Conservation (phyloP, 2,797 vertebrate species). For the Zonotrichia albicollis region DNA sequence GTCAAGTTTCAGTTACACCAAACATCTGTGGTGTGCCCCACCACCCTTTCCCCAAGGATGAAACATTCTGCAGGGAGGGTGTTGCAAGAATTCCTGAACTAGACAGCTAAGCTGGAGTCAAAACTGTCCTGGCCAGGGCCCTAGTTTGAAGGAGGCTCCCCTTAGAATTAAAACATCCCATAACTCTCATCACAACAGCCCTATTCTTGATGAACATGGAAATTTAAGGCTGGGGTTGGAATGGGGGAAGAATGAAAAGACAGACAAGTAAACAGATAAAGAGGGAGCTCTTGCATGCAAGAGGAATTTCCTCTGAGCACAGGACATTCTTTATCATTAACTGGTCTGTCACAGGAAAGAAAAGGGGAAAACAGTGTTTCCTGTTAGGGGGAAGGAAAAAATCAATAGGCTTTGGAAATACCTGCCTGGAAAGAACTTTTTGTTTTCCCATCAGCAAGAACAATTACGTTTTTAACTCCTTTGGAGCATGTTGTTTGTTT, state of each 20-base stretch:
- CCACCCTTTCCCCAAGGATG: slow-evolving; percentile 80
- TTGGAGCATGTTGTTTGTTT: slow-evolving; percentile 4
- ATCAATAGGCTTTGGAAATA: slow-evolving; percentile 58
- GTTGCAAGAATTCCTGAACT: slow-evolving; percentile 75
- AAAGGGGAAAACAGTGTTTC: slow-evolving; percentile 72
- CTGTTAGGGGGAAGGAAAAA: slow-evolving; percentile 59
- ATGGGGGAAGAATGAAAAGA: background rate
- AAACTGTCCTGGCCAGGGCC: slow-evolving; percentile 56
- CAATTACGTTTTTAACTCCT: slow-evolving; percentile 29
- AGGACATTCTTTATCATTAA: slow-evolving; percentile 76
- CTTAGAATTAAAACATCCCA: slow-evolving; percentile 65
- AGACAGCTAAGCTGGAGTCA: slow-evolving; percentile 73
- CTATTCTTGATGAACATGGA: slow-evolving; percentile 50
- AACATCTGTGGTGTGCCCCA: slow-evolving; percentile 76
- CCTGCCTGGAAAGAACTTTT: slow-evolving; percentile 49
- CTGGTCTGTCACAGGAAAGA: slow-evolving; percentile 73
- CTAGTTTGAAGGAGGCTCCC: slow-evolving; percentile 64
- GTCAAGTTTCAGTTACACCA: slow-evolving; percentile 69
- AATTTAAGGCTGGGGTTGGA: background rate
- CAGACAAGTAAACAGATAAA: slow-evolving; percentile 59
- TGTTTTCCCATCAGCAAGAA: background rate
- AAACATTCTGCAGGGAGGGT: slow-evolving; percentile 70
- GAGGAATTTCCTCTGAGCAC: slow-evolving; percentile 71
- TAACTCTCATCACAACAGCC: slow-evolving; percentile 50
- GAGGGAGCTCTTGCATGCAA: slow-evolving; percentile 68